Evolutionary conservation across 2,113 vertebrate genomes (phyloP), one percentile per base, ranked within the genome.

Genomic region (Carassius gibelio): DNA sequence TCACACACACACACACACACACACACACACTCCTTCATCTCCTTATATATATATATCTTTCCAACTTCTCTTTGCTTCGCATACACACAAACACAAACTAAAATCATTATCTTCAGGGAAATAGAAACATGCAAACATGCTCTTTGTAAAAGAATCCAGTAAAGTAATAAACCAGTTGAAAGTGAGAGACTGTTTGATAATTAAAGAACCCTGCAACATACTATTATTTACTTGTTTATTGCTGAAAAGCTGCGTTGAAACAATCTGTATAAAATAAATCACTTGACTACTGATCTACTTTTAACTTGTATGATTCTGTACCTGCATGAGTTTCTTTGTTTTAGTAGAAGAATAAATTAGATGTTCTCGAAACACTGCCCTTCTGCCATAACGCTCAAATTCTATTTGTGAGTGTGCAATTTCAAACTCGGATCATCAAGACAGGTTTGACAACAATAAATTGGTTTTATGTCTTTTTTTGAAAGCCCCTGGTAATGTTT

Each of bases 51-150:
- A 26, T 26, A 52, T 52, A 52, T 48, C 45, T 48, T 48, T 11
- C 55, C 55, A 42, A 61, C 13, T 19, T n/a, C 52, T 78, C 10
- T n/a, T 38, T 4, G 55, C 34, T 9, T 3, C 5, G 6, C 13
- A 30, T 26, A 66, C 14, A 15, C 62, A n/a, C 75, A 1, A 15
- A 36, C 57, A 80, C 84, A 69, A 61, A 55, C 9, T 75, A 8
- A 62, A 52, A n/a, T 38, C 55, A 17, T 52, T 42, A 82, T 61
- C 26, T 68, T 88, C 84, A 86, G 85, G 72, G 21, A 61, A 82
- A 84, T 21, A 84, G 42, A 86, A 86, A 77, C 69, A 45, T 75
- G 8, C 57, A 85, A 75, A 75, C 89, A 85, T 86, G 79, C 52
- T 85, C 86, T 77, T 84, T 81, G 87, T 83, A 55, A 87, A 88